A percentile compares a stretch with the other conserved stretches of the same genome.
phyloP scores from a whole-genome alignment of 64 coral and sea anemone species.

The Orbicella faveolata region DNA sequence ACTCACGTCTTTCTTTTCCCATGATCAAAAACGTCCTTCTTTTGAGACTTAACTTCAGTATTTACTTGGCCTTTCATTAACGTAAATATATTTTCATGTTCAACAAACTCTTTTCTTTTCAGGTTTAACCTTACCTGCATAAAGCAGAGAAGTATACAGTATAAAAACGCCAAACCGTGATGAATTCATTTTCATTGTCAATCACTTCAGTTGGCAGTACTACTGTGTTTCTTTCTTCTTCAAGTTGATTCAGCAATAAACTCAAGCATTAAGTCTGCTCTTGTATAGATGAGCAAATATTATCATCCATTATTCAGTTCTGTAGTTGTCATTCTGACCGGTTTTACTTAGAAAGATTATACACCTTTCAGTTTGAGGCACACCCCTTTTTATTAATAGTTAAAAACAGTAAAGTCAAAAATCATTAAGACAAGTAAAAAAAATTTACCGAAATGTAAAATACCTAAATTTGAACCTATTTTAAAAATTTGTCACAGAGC shows the following conservation, averaged over 20 bases:
- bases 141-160: background rate
- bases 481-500: too few relatives aligned
- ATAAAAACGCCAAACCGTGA: background rate
- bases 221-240: background rate
- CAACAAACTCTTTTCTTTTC: background rate
- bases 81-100: too few relatives aligned
- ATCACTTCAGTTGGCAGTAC: background rate
- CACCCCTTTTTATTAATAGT: background rate
- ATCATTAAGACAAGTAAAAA: background rate
- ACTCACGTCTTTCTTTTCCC: too few relatives aligned
- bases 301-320: background rate
- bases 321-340: background rate
- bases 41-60: too few relatives aligned
- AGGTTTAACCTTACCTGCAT: background rate
- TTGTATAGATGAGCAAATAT: background rate
- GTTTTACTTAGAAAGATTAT: background rate
- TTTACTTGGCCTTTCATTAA: too few relatives aligned
- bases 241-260: background rate
- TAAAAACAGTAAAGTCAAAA: background rate
- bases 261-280: background rate
- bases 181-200: background rate
- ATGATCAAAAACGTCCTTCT: too few relatives aligned
- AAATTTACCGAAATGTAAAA: background rate
- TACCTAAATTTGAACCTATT: too few relatives aligned
- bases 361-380: background rate